Conservation (phyloP, 2,888 invertebrate genomes). For the Choreutis nemorana region DNA sequence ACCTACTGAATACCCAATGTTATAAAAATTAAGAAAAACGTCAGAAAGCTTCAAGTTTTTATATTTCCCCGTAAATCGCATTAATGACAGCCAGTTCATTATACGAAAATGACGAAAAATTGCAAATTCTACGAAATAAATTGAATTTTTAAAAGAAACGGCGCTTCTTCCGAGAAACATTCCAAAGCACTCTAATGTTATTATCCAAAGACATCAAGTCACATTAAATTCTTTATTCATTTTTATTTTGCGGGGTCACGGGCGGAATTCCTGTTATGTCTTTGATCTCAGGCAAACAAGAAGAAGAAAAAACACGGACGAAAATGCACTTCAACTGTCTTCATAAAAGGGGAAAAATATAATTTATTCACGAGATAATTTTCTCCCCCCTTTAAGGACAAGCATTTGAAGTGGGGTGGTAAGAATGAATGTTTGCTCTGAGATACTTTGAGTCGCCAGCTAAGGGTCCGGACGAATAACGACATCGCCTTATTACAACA, state of each 20-base stretch:
- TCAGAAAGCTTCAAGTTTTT: too few relatives aligned
- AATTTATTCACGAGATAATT: conserved; percentile 67
- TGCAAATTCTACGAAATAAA: conserved; percentile 30
- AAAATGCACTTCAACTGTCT: conserved; percentile 64
- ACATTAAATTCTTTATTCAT: conserved; percentile 60
- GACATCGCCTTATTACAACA: too few relatives aligned
- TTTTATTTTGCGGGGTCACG: conserved; percentile 55
- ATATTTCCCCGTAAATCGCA: too few relatives aligned
- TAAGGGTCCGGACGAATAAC: too few relatives aligned
- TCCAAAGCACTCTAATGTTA: conserved; percentile 50
- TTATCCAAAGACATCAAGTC: conserved; percentile 58
- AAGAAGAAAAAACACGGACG: conserved; percentile 50
- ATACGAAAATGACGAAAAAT: too few relatives aligned
- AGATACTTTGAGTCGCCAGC: too few relatives aligned
- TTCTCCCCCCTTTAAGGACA: conserved; percentile 55
- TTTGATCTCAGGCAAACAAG: conserved; percentile 55
- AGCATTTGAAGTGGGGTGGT: conserved; percentile 48
- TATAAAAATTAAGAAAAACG: too few relatives aligned
- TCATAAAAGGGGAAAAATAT: conserved; percentile 62
- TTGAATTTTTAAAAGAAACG: conserved; percentile 50
- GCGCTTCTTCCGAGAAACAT: conserved; percentile 34
- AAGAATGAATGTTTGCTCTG: conserved; percentile 54
- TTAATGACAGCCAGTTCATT: too few relatives aligned
- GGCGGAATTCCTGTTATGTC: conserved; percentile 50
- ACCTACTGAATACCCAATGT: too few relatives aligned